Evolutionary conservation across 2,888 invertebrate genomes (phyloP), one percentile per base, ranked within the genome.

Genomic region (Holacanthella duospinosa): DNA sequence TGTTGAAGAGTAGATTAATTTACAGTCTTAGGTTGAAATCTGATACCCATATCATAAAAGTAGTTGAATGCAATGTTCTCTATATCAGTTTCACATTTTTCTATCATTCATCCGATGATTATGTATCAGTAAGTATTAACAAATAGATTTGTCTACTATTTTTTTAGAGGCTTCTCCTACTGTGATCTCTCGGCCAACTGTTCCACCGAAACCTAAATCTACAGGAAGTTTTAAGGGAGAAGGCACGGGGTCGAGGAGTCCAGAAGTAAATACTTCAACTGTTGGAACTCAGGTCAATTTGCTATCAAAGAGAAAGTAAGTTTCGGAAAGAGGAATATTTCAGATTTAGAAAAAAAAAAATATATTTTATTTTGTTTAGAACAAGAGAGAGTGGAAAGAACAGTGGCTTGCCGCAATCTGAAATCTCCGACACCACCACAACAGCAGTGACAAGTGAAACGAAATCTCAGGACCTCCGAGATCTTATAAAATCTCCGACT

Each of bases 141-240:
- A n/a, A n/a, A n/a, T n/a, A n/a, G n/a, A n/a, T n/a, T n/a, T n/a
- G n/a, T n/a, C n/a, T n/a, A 9, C 36, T 36, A 6, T 9, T 36
- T 36, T 36, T 36, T 6, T 36, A 36, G 36, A 36, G 36, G 9
- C 16, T 9, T 36, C 36, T 36, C 36, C 36, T 9, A 16, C 16
- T 6, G 16, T 48, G 19, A 48, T 9, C 21, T 21, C 48, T 48
- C 25, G 59, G 25, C 59, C 59, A 25, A 27, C 27, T n/a, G 28
- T 59, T 6, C 59, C 59, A 44, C 44, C 59, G 25, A 59, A 59
- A 26, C 59, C 59, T 24, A 59, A 59, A 28, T 4, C 59, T 2
- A n/a, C 27, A 4, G 36, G 48, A 16, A 36, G 36, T 36, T 6
- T 36, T 6, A 36, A 36, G 16, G 16, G 36, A 36, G 36, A 36